These are phyloP conservation scores for Galbula dea DNA, from an alignment of 2,113 vertebrate genomes.

Conservation along the genomic window DNA sequence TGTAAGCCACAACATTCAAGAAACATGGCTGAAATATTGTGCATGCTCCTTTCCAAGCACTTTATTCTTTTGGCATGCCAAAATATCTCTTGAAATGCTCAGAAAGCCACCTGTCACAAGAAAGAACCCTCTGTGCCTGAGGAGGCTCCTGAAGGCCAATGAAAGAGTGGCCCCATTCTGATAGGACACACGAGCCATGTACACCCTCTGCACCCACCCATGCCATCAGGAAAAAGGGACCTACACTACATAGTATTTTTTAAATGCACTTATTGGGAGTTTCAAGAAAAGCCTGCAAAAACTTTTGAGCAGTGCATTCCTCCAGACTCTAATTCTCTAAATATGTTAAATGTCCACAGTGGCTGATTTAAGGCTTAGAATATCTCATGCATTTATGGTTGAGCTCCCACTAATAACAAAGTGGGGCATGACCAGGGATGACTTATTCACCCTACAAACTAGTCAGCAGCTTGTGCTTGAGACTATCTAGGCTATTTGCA, in stretches of 20 bases:
- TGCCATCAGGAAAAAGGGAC: not conserved
- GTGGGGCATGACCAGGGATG: not conserved
- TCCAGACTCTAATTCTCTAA: not conserved
- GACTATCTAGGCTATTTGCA: not conserved
- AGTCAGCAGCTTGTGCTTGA: not conserved
- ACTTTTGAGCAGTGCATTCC: not conserved
- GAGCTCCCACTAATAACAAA: not conserved
- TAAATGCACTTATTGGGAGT: not conserved
- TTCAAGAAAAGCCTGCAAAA: not conserved
- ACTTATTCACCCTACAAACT: not conserved
- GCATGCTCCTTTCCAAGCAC: not conserved
- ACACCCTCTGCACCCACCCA: not conserved
- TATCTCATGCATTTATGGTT: not conserved
- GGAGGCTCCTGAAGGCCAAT: not conserved
- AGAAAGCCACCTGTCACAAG: constrained; percentile 49
- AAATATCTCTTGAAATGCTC: constrained; percentile 33
- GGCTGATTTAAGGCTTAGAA: not conserved
- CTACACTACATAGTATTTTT: not conserved
- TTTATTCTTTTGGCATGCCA: constrained; percentile 20
- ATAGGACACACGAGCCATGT: not conserved
- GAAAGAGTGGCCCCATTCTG: not conserved
- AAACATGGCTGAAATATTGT: not conserved
- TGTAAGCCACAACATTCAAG: constrained; percentile 32
- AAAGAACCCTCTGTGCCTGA: not conserved
- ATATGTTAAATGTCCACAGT: rapidly evolving